Base-by-base conservation (phyloP, 2,113 vertebrate genomes). In the Nerophis lumbriciformis region DNA sequence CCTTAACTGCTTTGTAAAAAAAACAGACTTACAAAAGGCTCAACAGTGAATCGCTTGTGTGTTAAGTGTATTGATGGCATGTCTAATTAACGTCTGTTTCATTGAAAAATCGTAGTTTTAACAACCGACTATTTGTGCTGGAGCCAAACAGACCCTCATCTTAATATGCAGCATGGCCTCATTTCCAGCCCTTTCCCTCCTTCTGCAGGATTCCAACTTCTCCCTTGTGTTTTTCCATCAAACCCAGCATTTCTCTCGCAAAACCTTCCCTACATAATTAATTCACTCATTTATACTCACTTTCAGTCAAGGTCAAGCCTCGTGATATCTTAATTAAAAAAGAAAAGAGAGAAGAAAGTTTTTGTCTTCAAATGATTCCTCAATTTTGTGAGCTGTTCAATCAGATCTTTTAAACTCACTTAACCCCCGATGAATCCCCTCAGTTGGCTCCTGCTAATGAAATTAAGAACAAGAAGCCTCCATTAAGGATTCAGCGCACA, bases 331-430 rank as follows among this genome's bases (percentile, higher is more conserved):
- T 83, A 72, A 85, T 87, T 84, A 80, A 82, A 82, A 73, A 79
- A 75, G 66, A 75, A 75, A 72, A 63, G 51, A 42, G 64, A 44
- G 65, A 64, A 54, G 55, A 66, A 76, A 72, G 53, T 83, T 75
- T 71, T 59, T 54, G 53, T 68, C 81, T 87, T 84, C 77, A 82
- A 83, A 85, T 81, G 73, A 82, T 83, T 76, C 72, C 71, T 67
- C 59, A 67, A 67, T 81, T 81, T 59, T 80, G 72, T 66, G 79
- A 68, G 56, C 73, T 52, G 68, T 75, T 84, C 80, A 79, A 85
- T 85, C 71, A 69, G 73, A 85, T 83, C 68, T 85, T 82, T 86
- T 89, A 83, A 87, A 88, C 81, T 86, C 80, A 79, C 78, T 87
- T 86, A 88, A 82, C 80, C 79, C 72, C 57, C 70, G 71, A 79